Conservation (phyloP, 2,888 invertebrate species). For the Chrysodeixis includens region DNA sequence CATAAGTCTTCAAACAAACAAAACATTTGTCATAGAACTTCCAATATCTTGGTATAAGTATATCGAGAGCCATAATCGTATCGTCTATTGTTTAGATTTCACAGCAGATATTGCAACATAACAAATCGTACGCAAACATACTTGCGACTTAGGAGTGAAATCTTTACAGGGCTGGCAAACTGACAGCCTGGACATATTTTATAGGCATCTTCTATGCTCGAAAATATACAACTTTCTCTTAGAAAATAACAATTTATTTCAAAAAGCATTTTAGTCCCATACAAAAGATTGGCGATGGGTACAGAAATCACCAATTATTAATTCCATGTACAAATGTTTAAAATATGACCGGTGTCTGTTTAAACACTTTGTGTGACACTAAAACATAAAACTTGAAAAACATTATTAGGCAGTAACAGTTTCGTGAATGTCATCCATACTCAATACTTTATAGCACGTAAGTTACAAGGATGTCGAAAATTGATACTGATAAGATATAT, state of each 20-base stretch:
- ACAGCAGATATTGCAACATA: constrained; percentile 52
- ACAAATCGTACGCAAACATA: constrained; percentile 56
- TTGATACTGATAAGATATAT: not conserved
- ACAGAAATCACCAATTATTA: too few species aligned
- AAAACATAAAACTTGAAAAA: too few species aligned
- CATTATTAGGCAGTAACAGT: too few species aligned
- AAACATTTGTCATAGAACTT: constrained; percentile 51
- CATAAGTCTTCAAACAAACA: constrained; percentile 37
- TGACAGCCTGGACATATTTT: too few species aligned
- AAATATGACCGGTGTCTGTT: too few species aligned
- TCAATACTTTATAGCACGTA: not conserved
- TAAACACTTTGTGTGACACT: too few species aligned
- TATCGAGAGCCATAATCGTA: constrained; percentile 49
- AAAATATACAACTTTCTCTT: too few species aligned
- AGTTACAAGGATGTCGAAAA: not conserved
- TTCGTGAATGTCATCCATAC: not conserved
- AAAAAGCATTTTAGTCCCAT: not conserved
- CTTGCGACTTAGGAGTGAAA: constrained; percentile 34
- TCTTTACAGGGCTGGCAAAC: constrained; percentile 39
- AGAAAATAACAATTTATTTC: too few species aligned
- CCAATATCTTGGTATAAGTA: constrained; percentile 23
- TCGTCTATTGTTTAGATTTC: constrained; percentile 58
- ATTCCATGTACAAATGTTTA: too few species aligned
- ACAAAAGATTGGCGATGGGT: too few species aligned
- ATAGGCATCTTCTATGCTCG: too few species aligned